Evolutionary conservation across 2,888 invertebrate species (phyloP), one percentile per base, ranked within the genome.

Genomic region (Melieria omissa): DNA sequence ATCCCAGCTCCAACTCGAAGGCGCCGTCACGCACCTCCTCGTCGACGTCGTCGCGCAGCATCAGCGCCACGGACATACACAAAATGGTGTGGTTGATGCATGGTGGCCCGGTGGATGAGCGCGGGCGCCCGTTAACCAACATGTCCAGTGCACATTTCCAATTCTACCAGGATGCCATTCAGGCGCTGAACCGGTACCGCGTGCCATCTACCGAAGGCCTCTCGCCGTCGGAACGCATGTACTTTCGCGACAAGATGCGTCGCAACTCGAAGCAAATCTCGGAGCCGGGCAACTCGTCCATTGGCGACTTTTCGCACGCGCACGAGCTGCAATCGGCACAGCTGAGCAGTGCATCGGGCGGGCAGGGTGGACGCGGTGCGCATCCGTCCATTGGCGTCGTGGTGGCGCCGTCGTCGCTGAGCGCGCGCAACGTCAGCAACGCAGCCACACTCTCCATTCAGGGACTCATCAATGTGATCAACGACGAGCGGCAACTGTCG

Each of bases 1-100:
- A 67, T 12, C 60, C 10, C 29, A 69, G 49, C 72, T 67, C 91
- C 92, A 75, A 92, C 92, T 85, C 92, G 92, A 92, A 93, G 88
- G 88, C 86, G 87, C 88, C 78, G 84, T 90, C 86, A 84, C 89
- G 80, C 83, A 90, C 90, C 77, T 90, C 90, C 47, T 90, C 90
- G 9, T 89, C 90, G 70, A 84, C 90, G 85, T 85, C 90, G 49
- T 85, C 90, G 86, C 83, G 88, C 87, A 87, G 91, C 88, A 80
- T 90, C 86, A 87, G 90, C 86, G 77, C 86, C 1, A 84, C 85
- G 9, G 87, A 86, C 64, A 84, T 85, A 55, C 85, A 85, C 67
- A 85, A 83, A 77, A 84, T 84, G 81, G 79, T 85, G 4, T 87
- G 86, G 86, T 74, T 90, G 85, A 83, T 86, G 81, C 81, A 84